Base-by-base conservation (phyloP, 2,113 vertebrate genomes). In the Coracopsis vasa region DNA sequence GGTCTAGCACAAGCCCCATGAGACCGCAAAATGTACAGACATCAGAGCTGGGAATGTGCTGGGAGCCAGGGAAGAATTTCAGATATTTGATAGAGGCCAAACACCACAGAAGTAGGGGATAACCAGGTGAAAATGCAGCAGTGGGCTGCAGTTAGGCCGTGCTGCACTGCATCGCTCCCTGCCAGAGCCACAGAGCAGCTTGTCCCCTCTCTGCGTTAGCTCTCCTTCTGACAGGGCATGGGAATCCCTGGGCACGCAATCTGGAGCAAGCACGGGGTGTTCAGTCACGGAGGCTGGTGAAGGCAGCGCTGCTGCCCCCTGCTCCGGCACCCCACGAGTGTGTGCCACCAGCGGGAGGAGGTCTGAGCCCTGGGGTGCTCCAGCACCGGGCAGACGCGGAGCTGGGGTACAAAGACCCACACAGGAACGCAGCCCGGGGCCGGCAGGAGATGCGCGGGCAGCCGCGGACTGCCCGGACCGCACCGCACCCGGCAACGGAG, bases 251-350 rank as follows among this genome's bases (percentile, higher is more conserved):
- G 8, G 16, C 20, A 2, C 41, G 16, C 71, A 7, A 1, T 9
- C 35, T 3, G 2, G 13, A 25, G 24, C 56, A 5, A 20, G 37
- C 17, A 1, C 48, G 0, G 50, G 3, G 7, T 0, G 31, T 9
- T 33, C 0, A 3, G 12, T 1, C 20, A 0, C 0, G 21, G 21
- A 9, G 29, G 10, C n/a, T 2, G 65, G 8, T 21, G 47, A 16
- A 11, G 27, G 41, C 67, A 10, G 33, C 37, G 11, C 42, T 13
- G 77, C 25, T 13, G 56, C 28, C 51, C 37, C 15, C 11, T 24
- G 56, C 56, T 58, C 56, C 8, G 7, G 33, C 28, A 31, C 28
- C 66, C 39, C 17, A 21, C 6, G 7, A 42, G 31, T 3, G 37
- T 2, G 28, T n/a, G 42, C n/a, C 37, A 29, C 50, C 25, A 8